Base-by-base conservation (phyloP, 2,113 vertebrate species). In the Mustela lutreola region DNA sequence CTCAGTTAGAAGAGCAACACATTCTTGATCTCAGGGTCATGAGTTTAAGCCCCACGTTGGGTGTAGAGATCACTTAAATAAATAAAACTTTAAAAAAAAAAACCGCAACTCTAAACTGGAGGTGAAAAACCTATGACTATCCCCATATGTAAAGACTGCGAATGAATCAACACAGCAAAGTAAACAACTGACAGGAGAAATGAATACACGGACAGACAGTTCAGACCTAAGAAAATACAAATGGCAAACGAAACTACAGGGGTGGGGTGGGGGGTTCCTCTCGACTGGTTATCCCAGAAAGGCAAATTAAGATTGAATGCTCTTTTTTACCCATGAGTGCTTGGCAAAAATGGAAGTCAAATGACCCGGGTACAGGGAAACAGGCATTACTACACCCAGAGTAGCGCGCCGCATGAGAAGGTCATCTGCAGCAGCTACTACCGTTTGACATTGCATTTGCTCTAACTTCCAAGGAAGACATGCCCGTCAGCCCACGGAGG, bases 401-500 rank as follows among this genome's bases (percentile, higher is more conserved):
- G 36, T 0, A 31, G 11, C 1, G 0, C 11, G 5, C 39, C n/a
- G 9, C 28, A 22, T 11, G 48, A 11, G 42, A 31, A 22, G 42
- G 71, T 14, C 11, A 15, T 39, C 21, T 79, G 63, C 21, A 91
- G 28, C 16, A 70, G 15, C 48, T 22, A 50, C 12, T 8, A 28
- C 11, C 79, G 36, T 26, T 53, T 91, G 75, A 93, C 93, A 56
- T 16, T 80, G 14, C n/a, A 26, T 39, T 81, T 48, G 11, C 31
- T 22, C 24, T 73, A n/a, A 80, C 62, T 60, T 88, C 79, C 81
- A 76, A 81, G 63, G 80, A 84, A 84, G 85, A 60, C 75, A 48
- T 75, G 76, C 50, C 84, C 31, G 48, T 36, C 21, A 14, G n/a
- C 21, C 31, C 18, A 36, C 2, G 3, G 7, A 76, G 53, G 18